Evolutionary conservation across 2,888 invertebrate species (phyloP), one percentile per base, ranked within the genome.

Genomic region (Eristalinus aeneus): DNA sequence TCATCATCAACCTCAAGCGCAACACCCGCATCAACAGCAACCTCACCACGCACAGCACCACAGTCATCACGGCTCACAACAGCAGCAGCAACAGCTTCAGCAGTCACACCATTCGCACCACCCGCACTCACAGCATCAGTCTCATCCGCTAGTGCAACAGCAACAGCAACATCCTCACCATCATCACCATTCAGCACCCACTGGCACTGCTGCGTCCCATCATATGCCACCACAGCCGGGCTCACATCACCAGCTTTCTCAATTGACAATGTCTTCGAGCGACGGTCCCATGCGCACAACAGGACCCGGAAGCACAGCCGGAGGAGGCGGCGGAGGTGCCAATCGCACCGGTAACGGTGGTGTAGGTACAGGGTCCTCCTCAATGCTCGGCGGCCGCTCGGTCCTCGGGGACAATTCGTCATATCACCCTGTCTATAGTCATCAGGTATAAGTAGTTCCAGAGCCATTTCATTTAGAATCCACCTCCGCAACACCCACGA

Each of bases 401-500:
- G 75, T 58, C 65, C 74, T 64, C 65, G 67, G 74, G 60, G 86
- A 76, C 58, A 87, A 75, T 67, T 81, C 88, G 71, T 82, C 88
- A 71, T 89, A 89, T 88, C 90, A 89, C 81, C 88, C 89, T 88
- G 88, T 89, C 84, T 91, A 90, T 91, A 91, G 90, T 90, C 92
- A 92, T 90, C 92, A 92, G 92, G 92, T 92, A 92, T 88, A 88
- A 89, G 75, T 86, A 71, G 86, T 78, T 86, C 46, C 9, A 74
- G 74, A 67, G 69, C 31, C 77, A 74, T 67, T 81, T 36, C 64
- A 68, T 27, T 61, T 75, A 68, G 60, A 56, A 31, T 56, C n/a
- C 39, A n/a, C 69, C 20, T 76, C 2, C 16, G 27, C 36, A 20
- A 9, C 31, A 20, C 31, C 67, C 69, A 58, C 63, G 68, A 77